These are phyloP conservation scores for Abrostola triplasia DNA, from an alignment of 2,888 invertebrate species.

Conservation along the genomic window DNA sequence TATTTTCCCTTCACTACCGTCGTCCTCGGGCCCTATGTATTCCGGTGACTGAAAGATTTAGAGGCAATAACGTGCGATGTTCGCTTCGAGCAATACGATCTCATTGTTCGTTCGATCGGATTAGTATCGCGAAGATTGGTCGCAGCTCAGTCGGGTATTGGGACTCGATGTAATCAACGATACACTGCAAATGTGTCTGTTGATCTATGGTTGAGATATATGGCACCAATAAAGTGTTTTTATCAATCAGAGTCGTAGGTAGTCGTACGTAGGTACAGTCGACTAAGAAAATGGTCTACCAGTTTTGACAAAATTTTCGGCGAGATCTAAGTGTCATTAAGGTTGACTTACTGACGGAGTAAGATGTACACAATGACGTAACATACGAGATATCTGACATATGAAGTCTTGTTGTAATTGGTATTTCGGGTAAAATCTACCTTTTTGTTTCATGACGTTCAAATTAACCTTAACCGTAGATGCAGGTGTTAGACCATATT, in stretches of 20 bases:
- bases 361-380: no score
- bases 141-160: conserved; percentile 57
- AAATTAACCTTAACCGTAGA: no score
- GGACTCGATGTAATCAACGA: conserved; percentile 60
- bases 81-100: conserved; percentile 76
- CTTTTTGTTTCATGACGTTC: no score
- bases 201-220: conserved; percentile 57
- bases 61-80: conserved; percentile 85
- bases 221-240: conserved; percentile 40
- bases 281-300: no score
- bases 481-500: no score
- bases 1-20: conserved; percentile 35
- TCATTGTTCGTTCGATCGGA: conserved; percentile 84
- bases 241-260: conserved; percentile 41
- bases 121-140: conserved; percentile 77
- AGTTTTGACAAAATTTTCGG: no score
- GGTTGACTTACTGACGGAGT: no score
- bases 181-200: conserved; percentile 46
- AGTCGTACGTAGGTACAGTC: neutral
- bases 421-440: no score
- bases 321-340: no score
- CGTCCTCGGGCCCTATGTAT: conserved; percentile 59
- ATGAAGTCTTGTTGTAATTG: no score
- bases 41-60: conserved; percentile 82
- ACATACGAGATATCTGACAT: no score